phyloP scores from a whole-genome alignment of 2,888 invertebrate genomes.

The Drosophila birchii region DNA sequence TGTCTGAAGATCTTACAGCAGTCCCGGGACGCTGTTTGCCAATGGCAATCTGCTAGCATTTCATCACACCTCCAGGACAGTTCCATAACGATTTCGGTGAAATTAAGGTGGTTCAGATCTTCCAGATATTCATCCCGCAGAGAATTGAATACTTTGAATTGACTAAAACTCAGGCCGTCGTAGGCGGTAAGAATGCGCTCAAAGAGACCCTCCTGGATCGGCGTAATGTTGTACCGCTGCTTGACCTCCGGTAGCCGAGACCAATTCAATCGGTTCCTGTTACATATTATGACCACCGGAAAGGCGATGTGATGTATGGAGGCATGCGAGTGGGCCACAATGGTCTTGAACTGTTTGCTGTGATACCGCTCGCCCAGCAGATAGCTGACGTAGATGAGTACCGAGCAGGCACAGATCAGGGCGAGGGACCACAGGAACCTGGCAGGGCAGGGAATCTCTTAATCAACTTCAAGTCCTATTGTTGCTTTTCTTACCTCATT shows the following conservation, averaged over 20 bases:
- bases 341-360: conserved; percentile 74
- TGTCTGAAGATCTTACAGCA: conserved; percentile 85
- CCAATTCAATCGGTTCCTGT: conserved; percentile 83
- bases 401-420: conserved; percentile 61
- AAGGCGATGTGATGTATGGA: conserved; percentile 80
- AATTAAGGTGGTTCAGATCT: conserved; percentile 77
- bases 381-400: conserved; percentile 70
- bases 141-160: conserved; percentile 63
- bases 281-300: conserved; percentile 83
- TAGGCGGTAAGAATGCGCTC: conserved; percentile 67
- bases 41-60: conserved; percentile 83
- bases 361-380: conserved; percentile 71
- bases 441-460: too few relatives aligned
- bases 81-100: conserved; percentile 73
- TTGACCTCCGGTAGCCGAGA: conserved; percentile 69
- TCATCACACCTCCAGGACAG: conserved; percentile 84
- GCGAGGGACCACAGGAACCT: conserved; percentile 77
- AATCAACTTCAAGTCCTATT: too few relatives aligned
- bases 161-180: conserved; percentile 72
- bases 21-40: conserved; percentile 81
- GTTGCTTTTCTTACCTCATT: conserved; percentile 59
- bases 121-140: conserved; percentile 42
- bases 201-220: conserved; percentile 58
- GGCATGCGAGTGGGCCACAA: conserved; percentile 76
- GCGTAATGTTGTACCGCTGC: conserved; percentile 55